Conservation (phyloP, 2,113 vertebrate species). For the Oreotragus oreotragus region DNA sequence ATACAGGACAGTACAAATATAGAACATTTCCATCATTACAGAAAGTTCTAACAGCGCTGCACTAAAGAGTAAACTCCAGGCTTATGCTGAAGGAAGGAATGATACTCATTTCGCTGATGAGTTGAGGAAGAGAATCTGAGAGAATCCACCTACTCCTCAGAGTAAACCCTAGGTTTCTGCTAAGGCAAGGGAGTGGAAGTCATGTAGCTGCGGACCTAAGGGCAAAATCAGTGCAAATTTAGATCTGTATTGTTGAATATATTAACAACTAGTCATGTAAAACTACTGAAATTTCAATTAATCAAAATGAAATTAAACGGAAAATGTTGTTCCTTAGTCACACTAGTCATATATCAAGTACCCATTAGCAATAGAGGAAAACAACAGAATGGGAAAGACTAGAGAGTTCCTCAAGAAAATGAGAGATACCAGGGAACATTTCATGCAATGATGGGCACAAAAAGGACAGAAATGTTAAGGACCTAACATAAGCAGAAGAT, state of each 20-base stretch:
- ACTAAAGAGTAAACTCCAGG: neutral
- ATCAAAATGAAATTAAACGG: constrained; percentile 17
- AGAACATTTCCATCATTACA: constrained; percentile 3
- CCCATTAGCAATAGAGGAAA: neutral
- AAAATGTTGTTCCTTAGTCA: neutral
- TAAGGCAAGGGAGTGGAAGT: neutral
- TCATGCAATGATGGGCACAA: neutral
- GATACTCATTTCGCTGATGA: neutral
- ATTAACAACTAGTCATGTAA: neutral
- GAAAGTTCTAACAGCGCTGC: neutral
- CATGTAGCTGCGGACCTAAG: neutral
- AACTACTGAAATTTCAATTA: constrained; percentile 36
- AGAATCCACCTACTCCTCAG: neutral
- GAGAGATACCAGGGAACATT: neutral
- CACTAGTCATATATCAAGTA: neutral
- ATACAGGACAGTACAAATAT: neutral
- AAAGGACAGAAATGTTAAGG: neutral
- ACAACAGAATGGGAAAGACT: neutral
- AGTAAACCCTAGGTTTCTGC: neutral
- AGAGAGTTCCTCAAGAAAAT: neutral
- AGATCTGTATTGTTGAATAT: neutral
- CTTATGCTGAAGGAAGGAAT: neutral
- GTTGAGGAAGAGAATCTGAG: neutral
- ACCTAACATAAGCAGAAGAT: neutral
- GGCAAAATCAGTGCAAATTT: neutral